Conservation (phyloP, 2,113 vertebrate genomes). For the Phrynosoma blainvillii region DNA sequence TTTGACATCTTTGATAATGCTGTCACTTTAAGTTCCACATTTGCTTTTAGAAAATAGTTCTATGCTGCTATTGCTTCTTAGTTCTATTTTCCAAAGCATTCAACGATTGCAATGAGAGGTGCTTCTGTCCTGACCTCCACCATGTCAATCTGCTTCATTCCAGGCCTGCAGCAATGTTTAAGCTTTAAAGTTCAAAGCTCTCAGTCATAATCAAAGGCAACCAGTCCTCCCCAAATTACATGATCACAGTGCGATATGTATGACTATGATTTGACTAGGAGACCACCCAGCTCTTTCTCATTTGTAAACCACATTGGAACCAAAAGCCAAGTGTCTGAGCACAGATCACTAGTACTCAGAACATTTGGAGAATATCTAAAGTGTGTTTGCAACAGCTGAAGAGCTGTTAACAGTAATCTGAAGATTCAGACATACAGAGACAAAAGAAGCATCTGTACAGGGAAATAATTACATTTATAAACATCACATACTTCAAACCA, state of each 20-base stretch:
- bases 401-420: conserved; percentile 8
- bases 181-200: conserved; percentile 4
- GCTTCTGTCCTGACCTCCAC: background rate
- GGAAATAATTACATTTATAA: conserved; percentile 8
- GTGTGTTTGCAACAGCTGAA: background rate
- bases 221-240: background rate
- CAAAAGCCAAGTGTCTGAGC: conserved; percentile 1
- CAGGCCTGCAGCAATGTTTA: conserved; percentile 3
- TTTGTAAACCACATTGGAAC: conserved; percentile 21
- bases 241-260: conserved; percentile 17
- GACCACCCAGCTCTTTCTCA: conserved; percentile 29
- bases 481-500: background rate
- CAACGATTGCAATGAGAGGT: background rate
- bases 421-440: conserved; percentile 11
- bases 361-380: conserved; percentile 8
- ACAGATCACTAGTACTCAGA: background rate
- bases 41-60: background rate
- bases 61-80: background rate
- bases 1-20: background rate
- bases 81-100: background rate
- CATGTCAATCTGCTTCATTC: background rate
- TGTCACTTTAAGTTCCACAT: background rate
- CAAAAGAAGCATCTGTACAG: conserved; percentile 9
- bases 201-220: conserved; percentile 25
- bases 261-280: background rate